A percentile compares a stretch with the other conserved stretches of the same genome.
phyloP scores from a whole-genome alignment of 2,797 vertebrate species.

The Thaleichthys pacificus region DNA sequence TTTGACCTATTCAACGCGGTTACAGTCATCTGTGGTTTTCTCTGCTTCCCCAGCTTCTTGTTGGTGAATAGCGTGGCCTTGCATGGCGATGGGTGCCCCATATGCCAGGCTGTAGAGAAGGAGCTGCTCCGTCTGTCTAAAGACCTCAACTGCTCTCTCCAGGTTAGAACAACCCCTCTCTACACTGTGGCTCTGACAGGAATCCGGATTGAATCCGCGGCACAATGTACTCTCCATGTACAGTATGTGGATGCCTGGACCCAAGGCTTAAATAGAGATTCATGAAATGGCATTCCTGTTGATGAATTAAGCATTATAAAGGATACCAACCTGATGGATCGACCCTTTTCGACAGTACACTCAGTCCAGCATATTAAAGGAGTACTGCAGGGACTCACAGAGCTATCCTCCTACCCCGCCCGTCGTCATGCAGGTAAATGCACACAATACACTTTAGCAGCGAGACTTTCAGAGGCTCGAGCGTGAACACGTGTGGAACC shows the following conservation, averaged over 20 bases:
- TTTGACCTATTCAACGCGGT: not conserved
- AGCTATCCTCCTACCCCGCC: conserved; percentile 77
- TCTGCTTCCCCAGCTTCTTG: conserved; percentile 79
- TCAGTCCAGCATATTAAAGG: conserved; percentile 40
- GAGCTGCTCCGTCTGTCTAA: conserved; percentile 82
- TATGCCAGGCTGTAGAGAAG: conserved; percentile 84
- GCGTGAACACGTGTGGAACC: too few relatives aligned
- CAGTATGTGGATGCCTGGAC: too few relatives aligned
- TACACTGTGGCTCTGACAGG: not conserved
- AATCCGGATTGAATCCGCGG: too few relatives aligned
- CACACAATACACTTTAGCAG: not conserved
- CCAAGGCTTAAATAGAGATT: too few relatives aligned
- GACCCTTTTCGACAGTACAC: conserved; percentile 45
- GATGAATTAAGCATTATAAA: not conserved
- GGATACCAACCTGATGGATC: not conserved
- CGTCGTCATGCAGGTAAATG: conserved; percentile 86
- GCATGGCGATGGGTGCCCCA: conserved; percentile 87
- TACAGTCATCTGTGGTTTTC: not conserved
- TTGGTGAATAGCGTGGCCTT: conserved; percentile 91
- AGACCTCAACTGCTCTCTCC: conserved; percentile 86
- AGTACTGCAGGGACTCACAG: conserved; percentile 69
- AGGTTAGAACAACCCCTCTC: conserved; percentile 69
- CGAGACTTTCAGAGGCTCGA: not conserved
- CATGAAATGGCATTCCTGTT: not conserved
- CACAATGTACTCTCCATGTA: too few relatives aligned